These are phyloP conservation scores for Cantharis flavilabris DNA, from an alignment of 2,888 invertebrate species.

Conservation along the genomic window DNA sequence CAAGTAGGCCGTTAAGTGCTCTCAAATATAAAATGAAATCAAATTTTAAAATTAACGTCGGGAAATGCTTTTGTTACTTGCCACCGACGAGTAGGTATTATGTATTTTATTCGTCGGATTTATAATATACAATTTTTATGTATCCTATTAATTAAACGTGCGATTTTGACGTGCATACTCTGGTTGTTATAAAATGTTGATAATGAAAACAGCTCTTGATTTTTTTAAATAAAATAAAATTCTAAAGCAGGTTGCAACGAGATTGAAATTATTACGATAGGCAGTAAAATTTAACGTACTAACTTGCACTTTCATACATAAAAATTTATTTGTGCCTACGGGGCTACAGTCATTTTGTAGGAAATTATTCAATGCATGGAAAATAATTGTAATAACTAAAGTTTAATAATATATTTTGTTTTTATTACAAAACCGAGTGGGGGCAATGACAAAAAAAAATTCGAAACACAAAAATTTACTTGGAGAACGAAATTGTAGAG, in stretches of 20 bases:
- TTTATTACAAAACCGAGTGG: too few species aligned
- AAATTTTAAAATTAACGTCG: constrained; percentile 3
- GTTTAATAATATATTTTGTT: too few species aligned
- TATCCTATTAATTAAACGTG: not conserved
- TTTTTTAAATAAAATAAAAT: not conserved
- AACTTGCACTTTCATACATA: not conserved
- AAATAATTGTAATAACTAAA: too few species aligned
- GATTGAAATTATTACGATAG: not conserved
- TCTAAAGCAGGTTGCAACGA: not conserved
- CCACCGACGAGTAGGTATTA: not conserved
- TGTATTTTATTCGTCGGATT: not conserved
- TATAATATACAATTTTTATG: not conserved
- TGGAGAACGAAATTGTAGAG: too few species aligned
- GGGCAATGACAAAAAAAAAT: too few species aligned
- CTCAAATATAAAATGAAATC: constrained; percentile 16
- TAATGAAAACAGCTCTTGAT: not conserved
- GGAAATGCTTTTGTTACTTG: not conserved
- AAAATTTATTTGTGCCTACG: not conserved
- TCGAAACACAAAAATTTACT: too few species aligned
- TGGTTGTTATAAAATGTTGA: not conserved
- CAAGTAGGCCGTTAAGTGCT: constrained; percentile 19
- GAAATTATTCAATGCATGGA: too few species aligned
- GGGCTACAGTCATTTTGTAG: not conserved
- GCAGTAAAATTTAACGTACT: not conserved
- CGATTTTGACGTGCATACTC: not conserved